Evolutionary conservation across 1,140 invertebrate genomes (phyloP), one percentile per base, ranked within the genome.

Genomic region (Copidosoma floridanum): DNA sequence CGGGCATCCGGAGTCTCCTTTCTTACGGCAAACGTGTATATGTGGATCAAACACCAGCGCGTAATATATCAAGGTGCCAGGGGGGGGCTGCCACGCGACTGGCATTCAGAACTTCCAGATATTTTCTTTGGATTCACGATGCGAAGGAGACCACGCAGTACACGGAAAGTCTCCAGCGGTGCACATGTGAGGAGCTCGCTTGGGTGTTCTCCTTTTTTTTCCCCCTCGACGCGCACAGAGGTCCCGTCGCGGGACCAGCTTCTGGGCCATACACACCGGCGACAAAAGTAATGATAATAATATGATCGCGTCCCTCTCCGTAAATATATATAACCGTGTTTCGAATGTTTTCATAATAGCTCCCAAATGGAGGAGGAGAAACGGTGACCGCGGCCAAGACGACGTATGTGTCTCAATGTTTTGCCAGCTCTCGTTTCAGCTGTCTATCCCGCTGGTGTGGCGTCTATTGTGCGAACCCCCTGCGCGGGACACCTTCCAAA

Each of bases 341-440:
- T 68, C 69, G 67, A 77, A 78, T 76, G 74, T 79, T 76, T 78
- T 77, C 68, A 71, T 77, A 73, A 75, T 76, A 75, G 74, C 71
- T 70, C 71, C 64, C 55, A 40, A 67, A 63, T 48, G 27, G 71
- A 71, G 68, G 67, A 65, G 72, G n/a, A 6, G 6, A 32, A 8
- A 32, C 6, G 29, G 29, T 12, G 6, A 0, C 29, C 29, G 29
- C 12, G 29, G 12, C n/a, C 6, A 32, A 32, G 29, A 74, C 61
- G 46, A 57, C 71, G 72, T 70, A 74, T 68, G n/a, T n/a, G 77
- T 80, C 77, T 79, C 74, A 80, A 80, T 80, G 78, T 80, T 80
- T 77, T 78, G 74, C 67, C 68, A n/a, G n/a, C 58, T 68, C 66
- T 70, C 71, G 70, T 69, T 77, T 78, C 78, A 80, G 78, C 78